Percentiles rank a stretch among this genome's conserved stretches.
Conservation (phyloP, 2,888 invertebrate species). For the Dioctria rufipes region DNA sequence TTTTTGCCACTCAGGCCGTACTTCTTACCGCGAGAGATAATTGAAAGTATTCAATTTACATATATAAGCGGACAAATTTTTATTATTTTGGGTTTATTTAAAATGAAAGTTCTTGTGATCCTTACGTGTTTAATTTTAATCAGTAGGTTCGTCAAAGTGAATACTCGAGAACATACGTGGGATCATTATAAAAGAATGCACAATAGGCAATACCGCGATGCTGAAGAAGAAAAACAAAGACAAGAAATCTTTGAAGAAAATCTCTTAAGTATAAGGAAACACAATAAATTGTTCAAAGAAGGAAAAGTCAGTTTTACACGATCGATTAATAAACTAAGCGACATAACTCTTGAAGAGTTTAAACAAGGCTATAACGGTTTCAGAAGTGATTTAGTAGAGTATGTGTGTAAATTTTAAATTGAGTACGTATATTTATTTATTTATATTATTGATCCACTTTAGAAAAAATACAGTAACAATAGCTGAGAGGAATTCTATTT, state of each 20-base stretch:
- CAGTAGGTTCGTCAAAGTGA: too few species aligned
- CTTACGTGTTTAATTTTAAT: too few species aligned
- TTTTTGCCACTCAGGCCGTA: too few species aligned
- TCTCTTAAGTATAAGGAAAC: not conserved
- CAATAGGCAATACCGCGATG: not conserved
- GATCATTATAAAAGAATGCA: conserved; percentile 28
- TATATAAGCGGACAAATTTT: too few species aligned
- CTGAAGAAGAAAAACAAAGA: not conserved
- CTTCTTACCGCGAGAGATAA: too few species aligned
- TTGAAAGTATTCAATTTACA: too few species aligned
- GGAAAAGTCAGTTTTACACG: conserved; percentile 16
- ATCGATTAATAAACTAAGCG: conserved; percentile 11
- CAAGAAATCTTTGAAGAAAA: not conserved
- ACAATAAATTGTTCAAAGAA: conserved; percentile 4
- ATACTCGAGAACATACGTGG: not conserved
- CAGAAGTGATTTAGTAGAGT: conserved; percentile 31
- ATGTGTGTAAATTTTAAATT: not conserved
- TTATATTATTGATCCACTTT: not conserved
- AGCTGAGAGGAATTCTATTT: not conserved
- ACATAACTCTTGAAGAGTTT: conserved; percentile 12
- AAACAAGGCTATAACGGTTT: conserved; percentile 28
- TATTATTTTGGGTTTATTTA: too few species aligned
- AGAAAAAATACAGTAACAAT: not conserved
- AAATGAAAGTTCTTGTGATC: too few species aligned
- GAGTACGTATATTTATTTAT: not conserved